Percentiles rank a stretch among this genome's conserved stretches.
These are phyloP conservation scores for Metacarcinus magister DNA, from an alignment of 2,888 invertebrate species.

Conservation along the genomic window DNA sequence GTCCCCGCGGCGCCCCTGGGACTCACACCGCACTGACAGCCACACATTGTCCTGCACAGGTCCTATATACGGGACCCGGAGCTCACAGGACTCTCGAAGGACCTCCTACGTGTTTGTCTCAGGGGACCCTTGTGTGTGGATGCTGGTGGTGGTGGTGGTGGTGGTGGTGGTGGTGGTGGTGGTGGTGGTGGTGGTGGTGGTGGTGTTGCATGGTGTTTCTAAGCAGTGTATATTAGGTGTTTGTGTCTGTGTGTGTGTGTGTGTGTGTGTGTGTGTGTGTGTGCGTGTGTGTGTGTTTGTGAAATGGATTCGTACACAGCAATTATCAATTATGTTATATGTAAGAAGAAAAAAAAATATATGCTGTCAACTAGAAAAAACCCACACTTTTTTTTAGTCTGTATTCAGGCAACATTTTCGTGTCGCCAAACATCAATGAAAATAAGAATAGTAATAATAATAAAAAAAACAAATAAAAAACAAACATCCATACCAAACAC, in stretches of 20 bases:
- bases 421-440: too few relatives aligned
- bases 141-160: conserved; percentile 7
- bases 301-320: background rate
- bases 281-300: conserved; percentile 41
- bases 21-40: background rate
- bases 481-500: too few relatives aligned
- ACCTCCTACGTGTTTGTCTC: conserved; percentile 11
- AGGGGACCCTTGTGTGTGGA: background rate
- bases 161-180: background rate
- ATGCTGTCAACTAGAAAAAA: too few relatives aligned
- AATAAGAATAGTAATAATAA: too few relatives aligned
- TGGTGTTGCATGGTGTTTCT: background rate
- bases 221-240: background rate
- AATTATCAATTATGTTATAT: background rate
- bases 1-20: background rate
- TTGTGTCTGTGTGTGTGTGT: background rate
- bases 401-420: too few relatives aligned
- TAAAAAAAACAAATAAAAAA: too few relatives aligned
- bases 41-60: background rate
- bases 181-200: conserved; percentile 5
- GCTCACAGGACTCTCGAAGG: background rate
- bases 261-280: conserved; percentile 26
- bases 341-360: too few relatives aligned
- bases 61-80: background rate
- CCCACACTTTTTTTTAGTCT: too few relatives aligned